These are phyloP conservation scores for Morelia viridis DNA, from an alignment of 2,797 vertebrate species.

Conservation along the genomic window DNA sequence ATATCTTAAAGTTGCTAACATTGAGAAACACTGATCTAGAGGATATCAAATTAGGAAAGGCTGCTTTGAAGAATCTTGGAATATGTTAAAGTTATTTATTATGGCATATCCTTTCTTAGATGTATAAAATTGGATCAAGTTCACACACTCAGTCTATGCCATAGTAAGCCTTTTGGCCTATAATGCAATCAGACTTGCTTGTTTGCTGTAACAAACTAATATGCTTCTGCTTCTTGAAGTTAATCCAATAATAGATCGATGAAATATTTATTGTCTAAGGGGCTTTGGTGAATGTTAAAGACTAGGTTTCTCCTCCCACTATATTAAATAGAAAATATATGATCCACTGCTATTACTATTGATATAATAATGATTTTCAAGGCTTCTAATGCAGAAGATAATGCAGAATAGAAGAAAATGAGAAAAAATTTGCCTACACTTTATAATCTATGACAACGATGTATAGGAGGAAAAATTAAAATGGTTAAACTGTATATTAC, in stretches of 20 bases:
- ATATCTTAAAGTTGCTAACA: too few relatives aligned
- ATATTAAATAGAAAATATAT: not conserved
- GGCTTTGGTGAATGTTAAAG: not conserved
- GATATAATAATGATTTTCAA: not conserved
- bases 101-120: slow-evolving; percentile 1
- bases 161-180: not conserved
- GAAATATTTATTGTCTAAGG: not conserved
- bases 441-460: not conserved
- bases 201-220: not conserved
- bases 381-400: not conserved
- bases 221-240: not conserved
- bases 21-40: not conserved
- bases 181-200: not conserved
- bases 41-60: not conserved
- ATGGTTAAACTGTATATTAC: not conserved
- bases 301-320: not conserved
- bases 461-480: not conserved
- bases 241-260: not conserved
- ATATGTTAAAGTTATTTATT: not conserved
- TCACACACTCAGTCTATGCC: not conserved
- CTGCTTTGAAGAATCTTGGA: accelerated
- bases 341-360: not conserved
- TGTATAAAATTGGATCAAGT: not conserved
- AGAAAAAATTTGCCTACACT: not conserved
- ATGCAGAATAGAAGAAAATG: not conserved